Conservation (phyloP, 2,888 invertebrate species). For the Callimorpha dominula region DNA sequence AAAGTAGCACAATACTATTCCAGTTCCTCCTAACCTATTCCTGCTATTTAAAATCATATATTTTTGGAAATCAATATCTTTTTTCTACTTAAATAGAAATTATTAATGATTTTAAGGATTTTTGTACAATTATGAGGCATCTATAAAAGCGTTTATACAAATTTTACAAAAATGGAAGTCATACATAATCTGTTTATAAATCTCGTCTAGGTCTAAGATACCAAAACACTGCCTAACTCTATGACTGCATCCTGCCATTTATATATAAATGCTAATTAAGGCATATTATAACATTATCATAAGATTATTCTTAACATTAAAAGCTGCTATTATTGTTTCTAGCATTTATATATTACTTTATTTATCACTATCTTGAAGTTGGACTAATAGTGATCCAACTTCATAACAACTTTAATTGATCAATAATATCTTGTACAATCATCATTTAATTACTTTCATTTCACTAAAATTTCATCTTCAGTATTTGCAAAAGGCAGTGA, state of each 20-base stretch:
- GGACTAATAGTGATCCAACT: slow-evolving; percentile 18
- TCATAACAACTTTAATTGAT: slow-evolving; percentile 44
- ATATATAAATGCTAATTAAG: slow-evolving; percentile 54
- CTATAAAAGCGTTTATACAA: slow-evolving; percentile 34
- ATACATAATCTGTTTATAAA: slow-evolving; percentile 26
- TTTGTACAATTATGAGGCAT: slow-evolving; percentile 31
- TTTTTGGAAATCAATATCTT: slow-evolving; percentile 23
- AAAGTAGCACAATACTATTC: neutral
- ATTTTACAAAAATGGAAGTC: slow-evolving; percentile 35
- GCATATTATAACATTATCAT: slow-evolving; percentile 49
- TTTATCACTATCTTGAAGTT: slow-evolving; percentile 27
- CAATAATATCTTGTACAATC: slow-evolving; percentile 47
- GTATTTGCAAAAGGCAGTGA: slow-evolving; percentile 26
- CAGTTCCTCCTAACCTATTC: neutral
- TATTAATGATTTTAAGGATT: slow-evolving; percentile 32
- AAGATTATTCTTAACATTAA: slow-evolving; percentile 48
- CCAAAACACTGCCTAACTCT: slow-evolving; percentile 29
- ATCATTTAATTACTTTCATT: slow-evolving; percentile 14
- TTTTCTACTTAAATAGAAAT: slow-evolving; percentile 13
- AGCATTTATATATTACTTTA: slow-evolving; percentile 52
- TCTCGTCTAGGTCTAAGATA: slow-evolving; percentile 31
- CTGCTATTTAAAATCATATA: neutral
- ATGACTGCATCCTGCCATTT: slow-evolving; percentile 47
- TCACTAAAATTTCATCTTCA: slow-evolving; percentile 33
- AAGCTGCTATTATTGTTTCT: slow-evolving; percentile 48